These are phyloP conservation scores for Sakesphorus luctuosus DNA, from an alignment of 2,113 vertebrate genomes.

Conservation along the genomic window DNA sequence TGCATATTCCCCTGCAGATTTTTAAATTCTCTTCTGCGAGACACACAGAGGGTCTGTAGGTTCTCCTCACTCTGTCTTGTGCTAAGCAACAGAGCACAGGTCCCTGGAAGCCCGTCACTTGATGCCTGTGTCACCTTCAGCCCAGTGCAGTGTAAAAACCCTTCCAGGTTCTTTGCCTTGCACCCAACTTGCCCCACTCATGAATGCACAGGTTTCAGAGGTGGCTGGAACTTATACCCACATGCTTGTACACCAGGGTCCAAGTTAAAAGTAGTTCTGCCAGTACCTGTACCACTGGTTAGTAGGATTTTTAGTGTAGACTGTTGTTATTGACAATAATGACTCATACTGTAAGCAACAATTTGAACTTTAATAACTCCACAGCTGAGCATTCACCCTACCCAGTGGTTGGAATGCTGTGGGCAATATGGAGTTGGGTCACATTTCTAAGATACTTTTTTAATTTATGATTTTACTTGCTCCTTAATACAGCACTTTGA, in stretches of 20 bases:
- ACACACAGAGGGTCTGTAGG: not conserved
- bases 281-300: not conserved
- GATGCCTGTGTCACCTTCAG: not conserved
- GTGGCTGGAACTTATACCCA: not conserved
- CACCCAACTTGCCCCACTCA: not conserved
- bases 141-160: not conserved
- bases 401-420: not conserved
- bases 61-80: not conserved
- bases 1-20: not conserved
- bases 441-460: not conserved
- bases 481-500: not conserved
- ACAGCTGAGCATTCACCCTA: not conserved
- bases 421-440: not conserved
- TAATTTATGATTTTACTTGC: not conserved
- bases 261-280: not conserved
- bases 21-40: not conserved
- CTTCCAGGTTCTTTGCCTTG: not conserved
- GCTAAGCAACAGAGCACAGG: not conserved
- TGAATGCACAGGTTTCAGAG: not conserved
- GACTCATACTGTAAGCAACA: not conserved
- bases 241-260: accelerated
- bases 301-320: not conserved
- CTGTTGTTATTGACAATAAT: not conserved
- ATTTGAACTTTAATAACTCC: not conserved
- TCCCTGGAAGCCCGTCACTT: not conserved